These are phyloP conservation scores for Cisticola juncidis DNA, from an alignment of 2,113 vertebrate species.

Conservation along the genomic window DNA sequence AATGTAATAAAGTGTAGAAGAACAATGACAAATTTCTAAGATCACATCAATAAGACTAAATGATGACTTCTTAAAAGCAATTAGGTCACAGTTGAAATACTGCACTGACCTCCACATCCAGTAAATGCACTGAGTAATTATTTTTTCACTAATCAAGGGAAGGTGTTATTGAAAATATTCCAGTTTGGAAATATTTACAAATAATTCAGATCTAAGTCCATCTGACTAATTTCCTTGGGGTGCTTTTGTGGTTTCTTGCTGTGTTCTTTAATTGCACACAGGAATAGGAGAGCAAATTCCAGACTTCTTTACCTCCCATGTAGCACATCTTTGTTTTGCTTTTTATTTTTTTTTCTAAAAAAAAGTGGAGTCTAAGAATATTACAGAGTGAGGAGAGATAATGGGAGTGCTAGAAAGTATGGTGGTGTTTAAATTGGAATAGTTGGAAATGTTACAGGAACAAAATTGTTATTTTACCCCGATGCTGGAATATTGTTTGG, in stretches of 20 bases:
- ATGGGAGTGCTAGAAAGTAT: background rate
- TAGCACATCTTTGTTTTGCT: constrained; percentile 12
- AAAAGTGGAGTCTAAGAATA: background rate
- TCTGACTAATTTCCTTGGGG: constrained; percentile 54
- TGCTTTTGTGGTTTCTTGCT: constrained; percentile 48
- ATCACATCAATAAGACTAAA: background rate
- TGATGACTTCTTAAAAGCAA: background rate
- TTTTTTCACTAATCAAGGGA: constrained; percentile 23
- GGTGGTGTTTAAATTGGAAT: background rate
- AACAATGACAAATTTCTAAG: background rate
- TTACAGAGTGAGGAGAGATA: background rate
- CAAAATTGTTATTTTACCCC: background rate
- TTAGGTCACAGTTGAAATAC: background rate
- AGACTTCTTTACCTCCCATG: constrained; percentile 33
- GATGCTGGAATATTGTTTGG: background rate
- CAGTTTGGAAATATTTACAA: constrained; percentile 47
- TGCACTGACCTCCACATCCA: constrained; percentile 30
- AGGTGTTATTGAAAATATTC: constrained; percentile 10
- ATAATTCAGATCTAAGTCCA: constrained; percentile 55
- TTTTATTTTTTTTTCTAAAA: background rate
- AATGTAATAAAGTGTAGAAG: background rate
- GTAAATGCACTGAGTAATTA: background rate
- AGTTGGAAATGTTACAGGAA: background rate
- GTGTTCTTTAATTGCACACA: constrained; percentile 63
- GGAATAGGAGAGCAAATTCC: constrained; percentile 28